Percentiles rank a stretch among this genome's conserved stretches.
These are phyloP conservation scores for Regulus satrapa DNA, from an alignment of 2,113 vertebrate species.

Conservation along the genomic window DNA sequence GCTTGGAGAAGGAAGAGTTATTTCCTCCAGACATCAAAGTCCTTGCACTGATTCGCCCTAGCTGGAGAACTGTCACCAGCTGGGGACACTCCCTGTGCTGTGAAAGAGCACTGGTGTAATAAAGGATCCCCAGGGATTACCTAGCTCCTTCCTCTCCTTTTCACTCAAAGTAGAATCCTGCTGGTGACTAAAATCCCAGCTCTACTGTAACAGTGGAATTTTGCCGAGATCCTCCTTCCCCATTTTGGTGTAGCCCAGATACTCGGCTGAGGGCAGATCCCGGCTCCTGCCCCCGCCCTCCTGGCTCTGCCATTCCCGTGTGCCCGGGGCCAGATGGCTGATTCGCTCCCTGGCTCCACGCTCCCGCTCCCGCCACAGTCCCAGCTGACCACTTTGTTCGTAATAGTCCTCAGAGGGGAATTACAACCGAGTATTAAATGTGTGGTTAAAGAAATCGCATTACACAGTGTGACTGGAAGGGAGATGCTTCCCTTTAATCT, in stretches of 20 bases:
- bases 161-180: neutral
- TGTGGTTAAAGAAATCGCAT: constrained; percentile 68
- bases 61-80: neutral
- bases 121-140: neutral
- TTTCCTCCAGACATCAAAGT: neutral
- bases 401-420: constrained; percentile 58
- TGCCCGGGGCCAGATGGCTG: constrained; percentile 9
- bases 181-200: neutral
- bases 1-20: neutral
- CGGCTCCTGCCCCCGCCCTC: neutral
- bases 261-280: neutral
- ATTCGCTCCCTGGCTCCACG: neutral
- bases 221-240: neutral
- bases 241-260: neutral
- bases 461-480: constrained; percentile 26
- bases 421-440: constrained; percentile 52
- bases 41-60: neutral
- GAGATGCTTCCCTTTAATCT: constrained; percentile 46
- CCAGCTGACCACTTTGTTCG: constrained; percentile 34
- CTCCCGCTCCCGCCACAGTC: neutral
- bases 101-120: neutral
- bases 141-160: neutral
- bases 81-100: neutral
- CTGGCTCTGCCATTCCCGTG: neutral
- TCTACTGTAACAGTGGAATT: neutral